Evolutionary conservation across 2,797 vertebrate genomes (phyloP), one percentile per base, ranked within the genome.

Genomic region (Esox masquinongy): DNA sequence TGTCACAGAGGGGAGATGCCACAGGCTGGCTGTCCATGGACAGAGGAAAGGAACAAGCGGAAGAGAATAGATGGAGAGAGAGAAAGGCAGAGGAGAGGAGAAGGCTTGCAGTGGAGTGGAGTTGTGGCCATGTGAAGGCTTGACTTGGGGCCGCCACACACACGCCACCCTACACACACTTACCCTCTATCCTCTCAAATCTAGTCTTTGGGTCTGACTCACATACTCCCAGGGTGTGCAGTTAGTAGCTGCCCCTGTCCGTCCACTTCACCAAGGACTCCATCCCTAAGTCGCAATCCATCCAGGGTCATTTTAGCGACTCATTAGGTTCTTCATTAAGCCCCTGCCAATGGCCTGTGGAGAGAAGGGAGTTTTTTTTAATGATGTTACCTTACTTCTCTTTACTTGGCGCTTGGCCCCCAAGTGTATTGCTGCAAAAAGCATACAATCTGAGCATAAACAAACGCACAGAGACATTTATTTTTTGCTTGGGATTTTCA

Each of bases 271-370:
- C 24, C 24, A 31, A 15, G 29, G 63, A 34, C 12, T 34, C 73
- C 50, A 78, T 73, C 85, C 86, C 68, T 53, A 34, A 77, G 82
- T 81, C 53, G 4, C 63, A 76, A 79, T 89, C 71, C 69, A 81
- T 86, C 77, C 79, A 66, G 68, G 78, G 84, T 81, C 82, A 80
- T 83, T 89, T 86, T 79, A 82, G 78, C 86, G 15, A 81, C 87
- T 90, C 85, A 89, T 93, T 50, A 53, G 50, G 70, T 71, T 86
- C 87, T 92, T 92, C 90, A 88, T 92, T 92, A 92, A 86, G 83
- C 79, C 85, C 36, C 81, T 83, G 84, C 86, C 85, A 75, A 80
- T 91, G 77, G 88, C 90, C 82, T 78, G 77, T 88, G 82, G 84
- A 88, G 81, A 63, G 79, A 72, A 86, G 76, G 72, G 68, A 82